Evolutionary conservation across 2,113 vertebrate species (phyloP).

Genomic region (Calypte anna): DNA sequence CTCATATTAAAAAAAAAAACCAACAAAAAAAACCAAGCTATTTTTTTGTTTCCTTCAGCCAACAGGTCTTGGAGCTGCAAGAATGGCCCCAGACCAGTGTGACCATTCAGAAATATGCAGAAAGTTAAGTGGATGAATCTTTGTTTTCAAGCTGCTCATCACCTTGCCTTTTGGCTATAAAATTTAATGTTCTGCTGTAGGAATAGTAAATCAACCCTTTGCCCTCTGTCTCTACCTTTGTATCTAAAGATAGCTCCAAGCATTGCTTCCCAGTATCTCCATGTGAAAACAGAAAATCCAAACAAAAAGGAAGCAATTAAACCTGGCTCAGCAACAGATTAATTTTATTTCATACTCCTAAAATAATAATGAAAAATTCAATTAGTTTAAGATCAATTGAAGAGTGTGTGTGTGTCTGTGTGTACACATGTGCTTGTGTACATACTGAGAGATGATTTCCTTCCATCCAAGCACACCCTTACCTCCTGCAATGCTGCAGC

Average conservation of each 20-base stretch:
- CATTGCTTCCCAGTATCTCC: background rate
- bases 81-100: background rate
- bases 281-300: slow-evolving; percentile 31
- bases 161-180: background rate
- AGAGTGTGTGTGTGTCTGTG: background rate
- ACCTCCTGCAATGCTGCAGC: background rate
- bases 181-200: background rate
- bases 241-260: slow-evolving; percentile 29
- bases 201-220: slow-evolving; percentile 52
- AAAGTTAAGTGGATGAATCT: background rate
- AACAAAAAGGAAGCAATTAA: slow-evolving; percentile 28
- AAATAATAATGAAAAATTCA: background rate
- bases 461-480: slow-evolving; percentile 19
- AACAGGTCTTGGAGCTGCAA: background rate
- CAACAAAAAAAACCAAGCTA: no score
- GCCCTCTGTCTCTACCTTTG: slow-evolving; percentile 15
- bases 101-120: background rate
- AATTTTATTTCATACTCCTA: background rate
- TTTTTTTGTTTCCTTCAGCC: background rate
- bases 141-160: slow-evolving; percentile 14
- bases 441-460: slow-evolving; percentile 28
- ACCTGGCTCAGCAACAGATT: background rate
- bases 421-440: background rate
- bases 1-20: background rate
- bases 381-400: background rate